Evolutionary conservation across 2,888 invertebrate genomes (phyloP).

Genomic region (Byasa hedistus): DNA sequence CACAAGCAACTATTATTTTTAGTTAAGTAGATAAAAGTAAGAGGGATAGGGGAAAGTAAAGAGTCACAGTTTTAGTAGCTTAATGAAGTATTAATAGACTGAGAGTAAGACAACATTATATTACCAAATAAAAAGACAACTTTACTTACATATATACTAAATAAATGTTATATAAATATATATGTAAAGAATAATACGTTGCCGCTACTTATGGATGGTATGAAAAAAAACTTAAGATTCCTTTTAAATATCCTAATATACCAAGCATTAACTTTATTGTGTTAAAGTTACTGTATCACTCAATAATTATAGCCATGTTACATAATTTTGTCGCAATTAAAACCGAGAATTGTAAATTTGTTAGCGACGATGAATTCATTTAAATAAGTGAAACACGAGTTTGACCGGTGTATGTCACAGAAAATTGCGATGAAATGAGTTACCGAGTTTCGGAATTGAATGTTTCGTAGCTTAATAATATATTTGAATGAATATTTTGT

Average conservation of each 20-base stretch:
- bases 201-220: no score
- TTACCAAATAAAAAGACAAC: no score
- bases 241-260: not conserved
- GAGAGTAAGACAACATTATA: no score
- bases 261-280: not conserved
- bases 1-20: no score
- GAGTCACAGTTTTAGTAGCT: no score
- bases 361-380: slow-evolving; percentile 9
- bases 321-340: not conserved
- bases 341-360: not conserved
- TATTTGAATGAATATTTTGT: not conserved
- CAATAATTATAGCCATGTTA: not conserved
- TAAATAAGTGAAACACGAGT: slow-evolving; percentile 1
- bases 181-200: no score
- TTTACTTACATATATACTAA: no score
- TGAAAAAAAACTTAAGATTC: no score
- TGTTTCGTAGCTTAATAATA: not conserved
- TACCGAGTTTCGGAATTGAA: not conserved
- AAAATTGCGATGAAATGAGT: slow-evolving; percentile 15
- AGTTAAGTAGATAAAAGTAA: no score
- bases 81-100: no score
- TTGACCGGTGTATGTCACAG: slow-evolving; percentile 2
- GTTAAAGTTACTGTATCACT: not conserved
- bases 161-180: no score
- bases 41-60: no score